Evolutionary conservation across 1,140 invertebrate genomes (phyloP).

Genomic region (Lasioglossum albipes): DNA sequence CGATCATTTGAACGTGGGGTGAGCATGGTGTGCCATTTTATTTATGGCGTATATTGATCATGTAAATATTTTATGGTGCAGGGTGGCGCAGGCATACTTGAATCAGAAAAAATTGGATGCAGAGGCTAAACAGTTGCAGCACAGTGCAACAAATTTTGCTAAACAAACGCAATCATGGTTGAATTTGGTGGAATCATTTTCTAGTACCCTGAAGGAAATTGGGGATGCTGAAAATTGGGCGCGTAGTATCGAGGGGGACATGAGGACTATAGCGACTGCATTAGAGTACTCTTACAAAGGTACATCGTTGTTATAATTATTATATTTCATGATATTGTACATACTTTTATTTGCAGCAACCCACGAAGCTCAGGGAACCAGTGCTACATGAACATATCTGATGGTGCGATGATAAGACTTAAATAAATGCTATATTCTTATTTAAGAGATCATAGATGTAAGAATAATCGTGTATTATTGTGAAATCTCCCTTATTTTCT

Average conservation of each 20-base stretch:
- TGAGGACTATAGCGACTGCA: slow-evolving; percentile 94
- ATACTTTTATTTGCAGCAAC: slow-evolving; percentile 53
- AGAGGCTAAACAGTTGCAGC: slow-evolving; percentile 97
- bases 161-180: slow-evolving; percentile 99
- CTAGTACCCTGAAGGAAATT: slow-evolving; percentile 97
- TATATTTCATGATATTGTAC: background rate
- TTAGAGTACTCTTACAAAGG: slow-evolving; percentile 97
- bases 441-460: background rate
- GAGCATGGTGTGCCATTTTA: slow-evolving; percentile 67
- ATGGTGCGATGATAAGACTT: background rate
- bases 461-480: slow-evolving; percentile 4
- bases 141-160: slow-evolving; percentile 95
- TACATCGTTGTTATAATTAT: slow-evolving; percentile 36
- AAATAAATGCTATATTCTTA: background rate
- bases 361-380: slow-evolving; percentile 49
- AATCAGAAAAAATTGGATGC: slow-evolving; percentile 98
- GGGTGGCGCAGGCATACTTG: slow-evolving; percentile 97
- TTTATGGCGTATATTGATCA: background rate
- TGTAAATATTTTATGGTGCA: slow-evolving; percentile 70
- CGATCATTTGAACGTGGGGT: slow-evolving; percentile 98
- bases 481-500: slow-evolving; percentile 8
- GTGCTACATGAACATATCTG: slow-evolving; percentile 25
- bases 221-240: slow-evolving; percentile 99
- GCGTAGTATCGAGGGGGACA: slow-evolving; percentile 96
- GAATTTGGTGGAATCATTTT: slow-evolving; percentile 95